Evolutionary conservation across 2,113 vertebrate genomes (phyloP).

Genomic region (Hepsetus odoe): DNA sequence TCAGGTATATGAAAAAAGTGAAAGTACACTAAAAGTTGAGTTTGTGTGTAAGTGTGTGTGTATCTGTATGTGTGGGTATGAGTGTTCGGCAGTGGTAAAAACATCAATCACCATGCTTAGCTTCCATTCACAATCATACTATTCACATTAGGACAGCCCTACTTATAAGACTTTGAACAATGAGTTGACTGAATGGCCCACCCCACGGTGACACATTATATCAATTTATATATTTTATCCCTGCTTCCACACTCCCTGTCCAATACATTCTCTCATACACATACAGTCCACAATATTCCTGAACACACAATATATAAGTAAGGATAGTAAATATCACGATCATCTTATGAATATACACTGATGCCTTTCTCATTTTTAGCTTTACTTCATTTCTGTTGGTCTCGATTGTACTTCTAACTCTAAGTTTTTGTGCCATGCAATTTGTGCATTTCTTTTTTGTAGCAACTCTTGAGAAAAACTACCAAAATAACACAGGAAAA

Average conservation of each 20-base stretch:
- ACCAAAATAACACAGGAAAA: neutral
- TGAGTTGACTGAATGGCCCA: neutral
- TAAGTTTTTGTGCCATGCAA: conserved; percentile 59
- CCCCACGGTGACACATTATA: neutral
- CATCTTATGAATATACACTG: conserved; percentile 54
- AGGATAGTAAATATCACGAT: conserved; percentile 70
- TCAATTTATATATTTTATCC: conserved; percentile 49
- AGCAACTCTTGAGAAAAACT: neutral
- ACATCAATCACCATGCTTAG: conserved; percentile 53
- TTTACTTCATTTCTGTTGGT: conserved; percentile 43
- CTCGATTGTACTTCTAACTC: conserved; percentile 33
- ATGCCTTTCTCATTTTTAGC: conserved; percentile 37
- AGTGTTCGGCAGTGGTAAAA: conserved; percentile 60
- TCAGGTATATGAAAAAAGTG: conserved; percentile 26
- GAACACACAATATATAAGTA: conserved; percentile 70
- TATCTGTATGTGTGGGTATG: neutral
- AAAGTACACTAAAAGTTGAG: neutral
- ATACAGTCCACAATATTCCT: conserved; percentile 60
- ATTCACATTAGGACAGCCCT: conserved; percentile 63
- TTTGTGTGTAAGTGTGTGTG: conserved; percentile 9
- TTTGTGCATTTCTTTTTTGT: conserved; percentile 11
- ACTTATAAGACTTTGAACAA: conserved; percentile 55
- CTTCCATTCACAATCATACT: conserved; percentile 63
- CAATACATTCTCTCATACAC: conserved; percentile 69
- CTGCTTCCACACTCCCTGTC: conserved; percentile 57